Conservation (phyloP, 1,140 invertebrate species). For the Drosophila parabipectinata region DNA sequence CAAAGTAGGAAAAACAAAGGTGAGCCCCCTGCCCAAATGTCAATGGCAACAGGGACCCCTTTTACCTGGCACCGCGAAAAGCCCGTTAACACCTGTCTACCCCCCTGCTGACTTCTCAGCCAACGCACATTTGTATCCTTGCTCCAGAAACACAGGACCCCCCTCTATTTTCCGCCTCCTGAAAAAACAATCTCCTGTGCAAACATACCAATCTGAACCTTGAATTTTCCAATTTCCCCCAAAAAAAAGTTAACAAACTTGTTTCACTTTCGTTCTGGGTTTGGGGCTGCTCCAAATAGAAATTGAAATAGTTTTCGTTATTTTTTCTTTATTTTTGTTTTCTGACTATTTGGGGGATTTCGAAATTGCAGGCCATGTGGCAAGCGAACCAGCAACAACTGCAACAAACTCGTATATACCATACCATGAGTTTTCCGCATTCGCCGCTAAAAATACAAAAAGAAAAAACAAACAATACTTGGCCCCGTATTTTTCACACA, state of each 20-base stretch:
- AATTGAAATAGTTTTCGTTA: conserved; percentile 46
- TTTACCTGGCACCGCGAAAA: conserved; percentile 24
- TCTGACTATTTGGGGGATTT: conserved; percentile 14
- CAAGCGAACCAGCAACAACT: conserved; percentile 27
- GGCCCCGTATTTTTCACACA: conserved; percentile 33
- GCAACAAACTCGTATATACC: conserved; percentile 9
- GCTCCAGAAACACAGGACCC: conserved; percentile 29
- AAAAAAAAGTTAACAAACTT: conserved; percentile 32
- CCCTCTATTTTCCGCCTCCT: neutral
- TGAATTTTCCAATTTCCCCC: conserved; percentile 35
- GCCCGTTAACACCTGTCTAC: conserved; percentile 32
- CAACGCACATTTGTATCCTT: conserved; percentile 24
- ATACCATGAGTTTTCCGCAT: conserved; percentile 38
- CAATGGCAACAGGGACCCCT: conserved; percentile 33
- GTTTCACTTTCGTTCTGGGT: conserved; percentile 29
- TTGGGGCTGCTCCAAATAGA: conserved; percentile 16
- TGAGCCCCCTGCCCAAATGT: conserved; percentile 5
- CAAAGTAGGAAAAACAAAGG: conserved; percentile 23
- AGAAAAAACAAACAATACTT: conserved; percentile 9
- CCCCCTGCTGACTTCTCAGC: conserved; percentile 7
- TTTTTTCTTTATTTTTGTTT: neutral
- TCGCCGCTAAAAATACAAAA: conserved; percentile 41
- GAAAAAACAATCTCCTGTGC: conserved; percentile 11
- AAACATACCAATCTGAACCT: conserved; percentile 32
- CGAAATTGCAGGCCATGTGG: conserved; percentile 32